A percentile compares a stretch with the other conserved stretches of the same genome.
Evolutionary conservation across 2,113 vertebrate species (phyloP).

Genomic region (Neolamprologus caudopunctatus): DNA sequence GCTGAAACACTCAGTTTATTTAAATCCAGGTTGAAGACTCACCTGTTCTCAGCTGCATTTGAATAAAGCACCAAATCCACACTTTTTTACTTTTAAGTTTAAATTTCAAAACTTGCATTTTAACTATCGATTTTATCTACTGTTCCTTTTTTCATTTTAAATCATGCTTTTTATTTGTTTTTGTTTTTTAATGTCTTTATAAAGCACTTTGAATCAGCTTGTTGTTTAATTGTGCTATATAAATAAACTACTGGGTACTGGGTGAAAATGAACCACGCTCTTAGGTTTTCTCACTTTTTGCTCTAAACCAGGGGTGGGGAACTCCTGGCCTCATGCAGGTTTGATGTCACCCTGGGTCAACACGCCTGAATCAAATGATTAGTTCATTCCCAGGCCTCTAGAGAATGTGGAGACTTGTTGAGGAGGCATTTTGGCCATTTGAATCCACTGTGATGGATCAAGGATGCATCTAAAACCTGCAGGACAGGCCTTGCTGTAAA

Average conservation of each 20-base stretch:
- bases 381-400: not conserved
- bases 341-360: not conserved
- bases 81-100: not conserved
- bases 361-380: rapidly evolving
- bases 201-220: not conserved
- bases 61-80: rapidly evolving
- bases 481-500: not conserved
- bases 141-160: not conserved
- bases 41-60: not conserved
- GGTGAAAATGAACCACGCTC: rapidly evolving
- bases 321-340: not conserved
- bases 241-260: not conserved
- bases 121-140: rapidly evolving
- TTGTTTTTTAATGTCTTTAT: rapidly evolving
- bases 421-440: not conserved
- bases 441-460: rapidly evolving
- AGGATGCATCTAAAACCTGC: rapidly evolving
- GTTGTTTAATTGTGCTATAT: rapidly evolving
- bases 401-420: rapidly evolving
- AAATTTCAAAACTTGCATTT: rapidly evolving
- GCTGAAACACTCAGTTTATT: not conserved
- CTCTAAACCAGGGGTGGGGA: not conserved
- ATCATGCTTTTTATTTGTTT: not conserved
- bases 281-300: not conserved
- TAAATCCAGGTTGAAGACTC: not conserved